Conservation (phyloP, 2,888 invertebrate species). For the Cyaniris semiargus region DNA sequence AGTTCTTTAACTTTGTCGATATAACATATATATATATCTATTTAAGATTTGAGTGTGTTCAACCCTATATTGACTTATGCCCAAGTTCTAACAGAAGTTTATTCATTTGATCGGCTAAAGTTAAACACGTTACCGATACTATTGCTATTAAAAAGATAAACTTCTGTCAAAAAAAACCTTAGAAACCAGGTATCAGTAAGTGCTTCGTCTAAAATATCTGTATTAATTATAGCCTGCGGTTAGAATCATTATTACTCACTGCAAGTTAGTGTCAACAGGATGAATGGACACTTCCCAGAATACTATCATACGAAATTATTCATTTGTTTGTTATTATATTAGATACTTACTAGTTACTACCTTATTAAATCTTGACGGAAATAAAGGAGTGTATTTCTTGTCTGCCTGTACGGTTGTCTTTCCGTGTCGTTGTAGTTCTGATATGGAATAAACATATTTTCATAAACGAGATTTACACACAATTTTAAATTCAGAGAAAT, state of each 20-base stretch:
- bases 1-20: too few species aligned
- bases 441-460: not conserved
- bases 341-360: not conserved
- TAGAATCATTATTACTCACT: conserved; percentile 62
- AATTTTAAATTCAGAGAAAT: too few species aligned
- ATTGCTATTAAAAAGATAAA: too few species aligned
- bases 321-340: conserved; percentile 38
- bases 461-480: not conserved
- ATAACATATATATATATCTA: too few species aligned
- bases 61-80: too few species aligned
- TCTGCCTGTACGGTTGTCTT: not conserved
- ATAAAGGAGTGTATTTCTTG: not conserved
- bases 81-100: too few species aligned
- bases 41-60: too few species aligned
- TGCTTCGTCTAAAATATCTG: not conserved
- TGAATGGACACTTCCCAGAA: conserved; percentile 49
- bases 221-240: conserved; percentile 48
- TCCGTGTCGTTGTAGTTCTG: not conserved
- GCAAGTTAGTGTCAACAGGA: conserved; percentile 41
- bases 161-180: too few species aligned
- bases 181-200: too few species aligned
- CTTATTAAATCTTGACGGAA: not conserved
- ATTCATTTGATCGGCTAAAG: too few species aligned
- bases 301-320: conserved; percentile 43
- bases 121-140: too few species aligned